Conservation (phyloP, 2,797 vertebrate genomes). For the Eutrigla gurnardus region DNA sequence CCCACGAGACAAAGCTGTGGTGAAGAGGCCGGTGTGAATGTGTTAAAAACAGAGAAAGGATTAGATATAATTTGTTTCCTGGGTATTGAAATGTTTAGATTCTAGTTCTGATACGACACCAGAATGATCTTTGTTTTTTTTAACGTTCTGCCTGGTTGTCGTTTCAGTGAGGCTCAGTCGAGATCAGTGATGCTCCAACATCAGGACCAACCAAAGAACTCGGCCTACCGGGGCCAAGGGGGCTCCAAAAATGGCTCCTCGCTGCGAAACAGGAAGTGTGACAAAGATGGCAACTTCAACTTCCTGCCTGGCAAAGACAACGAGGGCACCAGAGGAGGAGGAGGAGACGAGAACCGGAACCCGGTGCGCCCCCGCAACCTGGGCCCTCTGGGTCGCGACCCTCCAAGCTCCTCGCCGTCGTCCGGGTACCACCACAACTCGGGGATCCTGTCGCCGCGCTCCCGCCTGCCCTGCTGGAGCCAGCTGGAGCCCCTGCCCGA, state of each 20-base stretch:
- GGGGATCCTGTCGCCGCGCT: conserved; percentile 76
- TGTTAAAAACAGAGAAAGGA: not conserved
- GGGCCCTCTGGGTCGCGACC: conserved; percentile 74
- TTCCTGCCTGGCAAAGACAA: conserved; percentile 84
- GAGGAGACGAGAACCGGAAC: conserved; percentile 91
- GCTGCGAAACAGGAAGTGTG: conserved; percentile 71
- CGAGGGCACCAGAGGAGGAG: conserved; percentile 19
- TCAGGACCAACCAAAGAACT: conserved; percentile 76
- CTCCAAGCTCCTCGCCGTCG: conserved; percentile 20
- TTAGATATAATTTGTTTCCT: not conserved
- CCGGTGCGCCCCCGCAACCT: conserved; percentile 75
- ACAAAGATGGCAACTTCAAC: conserved; percentile 94
- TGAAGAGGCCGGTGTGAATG: not conserved
- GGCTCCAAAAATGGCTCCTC: conserved; percentile 38
- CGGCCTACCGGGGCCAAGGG: conserved; percentile 55
- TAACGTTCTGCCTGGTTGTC: conserved; percentile 29
- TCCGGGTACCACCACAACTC: conserved; percentile 56
- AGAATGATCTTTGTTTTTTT: no score
- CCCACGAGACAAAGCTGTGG: not conserved
- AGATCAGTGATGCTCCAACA: conserved; percentile 81
- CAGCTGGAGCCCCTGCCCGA: conserved; percentile 87
- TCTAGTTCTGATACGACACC: no score
- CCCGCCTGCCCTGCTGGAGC: conserved; percentile 82
- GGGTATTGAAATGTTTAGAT: not conserved
- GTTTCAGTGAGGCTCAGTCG: conserved; percentile 76